A percentile compares a stretch with the other conserved stretches of the same genome.
These are phyloP conservation scores for Amblyjoppa proteus DNA, from an alignment of 2,888 invertebrate species.

Conservation along the genomic window DNA sequence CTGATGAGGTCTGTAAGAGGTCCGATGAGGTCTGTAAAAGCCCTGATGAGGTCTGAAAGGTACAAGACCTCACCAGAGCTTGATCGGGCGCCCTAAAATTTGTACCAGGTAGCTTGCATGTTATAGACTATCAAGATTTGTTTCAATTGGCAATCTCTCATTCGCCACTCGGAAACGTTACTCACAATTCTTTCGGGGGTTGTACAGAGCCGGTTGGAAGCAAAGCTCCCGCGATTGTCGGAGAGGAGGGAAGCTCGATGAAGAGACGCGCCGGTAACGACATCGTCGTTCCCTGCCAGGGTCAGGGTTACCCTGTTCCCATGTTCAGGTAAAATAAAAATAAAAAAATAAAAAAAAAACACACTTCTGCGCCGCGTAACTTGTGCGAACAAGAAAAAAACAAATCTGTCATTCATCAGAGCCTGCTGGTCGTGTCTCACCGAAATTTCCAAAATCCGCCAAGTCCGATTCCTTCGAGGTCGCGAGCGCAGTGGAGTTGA, in stretches of 20 bases:
- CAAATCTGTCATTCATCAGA: conserved; percentile 74
- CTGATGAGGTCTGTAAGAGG: too few relatives aligned
- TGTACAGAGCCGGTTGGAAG: conserved; percentile 86
- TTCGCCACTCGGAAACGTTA: conserved; percentile 1
- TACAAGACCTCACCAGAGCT: too few relatives aligned
- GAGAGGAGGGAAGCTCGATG: conserved; percentile 85
- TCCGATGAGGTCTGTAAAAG: too few relatives aligned
- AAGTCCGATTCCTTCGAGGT: conserved; percentile 84
- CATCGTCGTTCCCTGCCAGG: conserved; percentile 87
- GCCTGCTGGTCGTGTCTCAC: conserved; percentile 83
- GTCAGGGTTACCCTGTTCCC: conserved; percentile 90
- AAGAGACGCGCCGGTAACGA: conserved; percentile 84
- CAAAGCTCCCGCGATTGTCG: conserved; percentile 86
- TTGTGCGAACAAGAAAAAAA: background rate
- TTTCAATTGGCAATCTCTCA: conserved; percentile 5
- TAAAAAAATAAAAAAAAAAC: too few relatives aligned
- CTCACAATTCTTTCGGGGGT: conserved; percentile 7
- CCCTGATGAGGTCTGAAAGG: too few relatives aligned
- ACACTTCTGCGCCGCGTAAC: background rate
- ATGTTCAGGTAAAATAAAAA: conserved; percentile 89
- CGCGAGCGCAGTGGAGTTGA: conserved; percentile 81
- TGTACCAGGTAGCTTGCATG: conserved; percentile 4
- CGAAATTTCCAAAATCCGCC: conserved; percentile 85
- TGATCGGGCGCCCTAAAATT: too few relatives aligned
- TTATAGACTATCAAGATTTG: conserved; percentile 28